Base-by-base conservation (phyloP, 2,797 vertebrate species). In the Takifugu rubripes region DNA sequence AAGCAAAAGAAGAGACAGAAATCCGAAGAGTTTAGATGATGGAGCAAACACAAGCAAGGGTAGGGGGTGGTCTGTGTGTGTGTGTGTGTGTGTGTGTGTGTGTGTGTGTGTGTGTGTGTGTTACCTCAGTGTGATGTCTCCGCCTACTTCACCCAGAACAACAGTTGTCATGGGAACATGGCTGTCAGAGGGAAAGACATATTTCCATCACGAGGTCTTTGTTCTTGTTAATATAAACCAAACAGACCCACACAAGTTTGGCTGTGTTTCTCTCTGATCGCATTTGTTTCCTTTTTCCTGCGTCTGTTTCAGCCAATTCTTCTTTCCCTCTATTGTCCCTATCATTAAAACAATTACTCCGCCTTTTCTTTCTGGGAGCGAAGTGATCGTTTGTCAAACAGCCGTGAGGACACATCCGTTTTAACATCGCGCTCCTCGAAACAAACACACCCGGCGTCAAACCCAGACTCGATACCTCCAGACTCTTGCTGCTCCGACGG, bases 131-230 rank as follows among this genome's bases (percentile, higher is more conserved):
- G 40, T 16, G 17, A 24, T 16, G 61, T 74, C 74, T 76, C 78
- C 58, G 70, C 77, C 79, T 67, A 60, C 75, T 81, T 80, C 80
- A 72, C 72, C 78, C 54, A 62, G 58, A 78, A 83, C 60, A 69
- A 74, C 72, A 61, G 81, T 86, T 77, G 84, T 85, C 85, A 83
- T 81, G 85, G 87, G 81, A 85, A 82, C 76, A 31, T 46, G 42
- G 47, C 70, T 85, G 80, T 86, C 77, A 81, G 75, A 81, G 76
- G 77, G 83, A 72, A 65, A 80, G 78, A 46, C 84, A 76, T 52
- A 79, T 83, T 83, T 86, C 79, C 64, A 79, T 83, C 74, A 78
- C 45, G 50, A 7, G 15, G 53, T 48, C 75, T 84, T 82, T 83
- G 75, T 84, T 85, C 61, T 59, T 65, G 59, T 66, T 80, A 74